These are phyloP conservation scores for Meiosimyza platycephala DNA, from an alignment of 2,888 invertebrate genomes.

Conservation along the genomic window DNA sequence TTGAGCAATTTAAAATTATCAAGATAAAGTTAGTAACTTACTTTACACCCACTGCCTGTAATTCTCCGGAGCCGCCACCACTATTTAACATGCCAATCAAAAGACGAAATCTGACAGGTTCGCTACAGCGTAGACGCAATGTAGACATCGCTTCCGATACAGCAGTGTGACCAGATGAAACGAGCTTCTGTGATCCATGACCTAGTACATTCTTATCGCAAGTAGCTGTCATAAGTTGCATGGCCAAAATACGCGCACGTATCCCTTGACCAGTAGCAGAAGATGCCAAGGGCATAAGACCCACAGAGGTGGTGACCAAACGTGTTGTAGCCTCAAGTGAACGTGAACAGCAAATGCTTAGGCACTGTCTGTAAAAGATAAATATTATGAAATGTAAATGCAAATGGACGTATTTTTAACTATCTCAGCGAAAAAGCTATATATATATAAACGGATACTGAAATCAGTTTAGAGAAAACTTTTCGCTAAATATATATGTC, in stretches of 20 bases:
- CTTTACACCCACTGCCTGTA: slow-evolving; percentile 82
- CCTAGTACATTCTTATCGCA: slow-evolving; percentile 72
- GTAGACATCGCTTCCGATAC: slow-evolving; percentile 93
- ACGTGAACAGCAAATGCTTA: slow-evolving; percentile 82
- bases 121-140: slow-evolving; percentile 86
- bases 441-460: too few species aligned
- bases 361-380: slow-evolving; percentile 74
- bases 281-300: slow-evolving; percentile 85
- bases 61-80: slow-evolving; percentile 77
- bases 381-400: not conserved
- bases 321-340: slow-evolving; percentile 84
- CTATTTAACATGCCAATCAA: slow-evolving; percentile 89
- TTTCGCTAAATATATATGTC: too few species aligned
- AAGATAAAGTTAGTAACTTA: slow-evolving; percentile 43
- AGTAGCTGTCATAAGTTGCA: slow-evolving; percentile 88
- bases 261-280: slow-evolving; percentile 91
- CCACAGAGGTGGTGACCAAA: slow-evolving; percentile 81
- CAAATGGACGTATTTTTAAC: too few species aligned
- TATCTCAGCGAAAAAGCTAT: too few species aligned
- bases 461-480: too few species aligned
- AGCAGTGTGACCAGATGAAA: slow-evolving; percentile 81
- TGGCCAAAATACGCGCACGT: slow-evolving; percentile 83
- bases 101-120: slow-evolving; percentile 92
- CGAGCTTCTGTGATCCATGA: slow-evolving; percentile 64
- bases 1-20: not conserved